Evolutionary conservation across 2,113 vertebrate genomes (phyloP).

Genomic region (Colossoma macropomum): DNA sequence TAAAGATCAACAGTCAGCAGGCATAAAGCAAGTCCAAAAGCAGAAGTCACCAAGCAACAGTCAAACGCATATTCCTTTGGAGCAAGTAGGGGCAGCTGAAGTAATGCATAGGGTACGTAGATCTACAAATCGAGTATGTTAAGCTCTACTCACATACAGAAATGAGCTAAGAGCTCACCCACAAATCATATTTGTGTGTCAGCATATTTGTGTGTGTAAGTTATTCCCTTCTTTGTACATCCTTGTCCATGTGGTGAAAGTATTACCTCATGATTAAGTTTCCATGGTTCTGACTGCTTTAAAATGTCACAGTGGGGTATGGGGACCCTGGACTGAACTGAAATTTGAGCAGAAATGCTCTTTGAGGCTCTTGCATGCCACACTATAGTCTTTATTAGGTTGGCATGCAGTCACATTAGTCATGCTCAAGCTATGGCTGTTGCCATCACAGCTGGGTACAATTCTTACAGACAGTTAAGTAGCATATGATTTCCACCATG

Average conservation of each 20-base stretch:
- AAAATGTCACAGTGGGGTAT: slow-evolving; percentile 33
- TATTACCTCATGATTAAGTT: slow-evolving; percentile 51
- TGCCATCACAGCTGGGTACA: slow-evolving; percentile 45
- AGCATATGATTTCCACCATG: slow-evolving; percentile 16
- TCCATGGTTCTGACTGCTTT: slow-evolving; percentile 48
- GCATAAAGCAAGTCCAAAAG: neutral
- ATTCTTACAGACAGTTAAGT: neutral
- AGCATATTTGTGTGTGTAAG: slow-evolving; percentile 23
- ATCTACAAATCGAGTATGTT: slow-evolving; percentile 14
- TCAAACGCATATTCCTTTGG: neutral
- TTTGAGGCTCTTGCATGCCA: slow-evolving; percentile 15
- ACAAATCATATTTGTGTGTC: neutral
- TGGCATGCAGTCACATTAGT: slow-evolving; percentile 46
- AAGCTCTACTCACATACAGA: slow-evolving; percentile 24
- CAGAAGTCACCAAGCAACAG: slow-evolving; percentile 53
- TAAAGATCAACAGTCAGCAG: neutral
- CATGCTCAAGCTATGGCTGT: slow-evolving; percentile 27
- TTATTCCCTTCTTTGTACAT: slow-evolving; percentile 32
- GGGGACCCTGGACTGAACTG: neutral
- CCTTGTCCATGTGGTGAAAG: slow-evolving; percentile 28
- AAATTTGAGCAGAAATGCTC: slow-evolving; percentile 20
- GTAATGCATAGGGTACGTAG: slow-evolving; percentile 56
- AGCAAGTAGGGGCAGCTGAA: slow-evolving; percentile 45
- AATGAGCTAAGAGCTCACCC: slow-evolving; percentile 12
- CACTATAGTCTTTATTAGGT: slow-evolving; percentile 43